phyloP scores from a whole-genome alignment of 2,113 vertebrate genomes.

The Cisticola juncidis region DNA sequence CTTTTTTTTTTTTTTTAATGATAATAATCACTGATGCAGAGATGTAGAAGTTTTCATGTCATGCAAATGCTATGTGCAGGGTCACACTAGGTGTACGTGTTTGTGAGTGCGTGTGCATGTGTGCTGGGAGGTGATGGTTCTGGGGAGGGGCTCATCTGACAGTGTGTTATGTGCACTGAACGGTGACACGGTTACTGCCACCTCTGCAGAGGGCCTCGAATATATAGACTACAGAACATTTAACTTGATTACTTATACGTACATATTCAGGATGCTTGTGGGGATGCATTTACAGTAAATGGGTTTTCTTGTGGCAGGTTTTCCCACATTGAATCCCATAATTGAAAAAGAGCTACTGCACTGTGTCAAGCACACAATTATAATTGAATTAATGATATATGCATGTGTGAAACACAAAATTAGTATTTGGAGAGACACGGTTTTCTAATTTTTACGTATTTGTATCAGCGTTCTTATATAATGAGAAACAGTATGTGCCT shows the following conservation, averaged over 20 bases:
- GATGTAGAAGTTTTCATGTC: constrained; percentile 81
- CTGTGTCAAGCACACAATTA: constrained; percentile 85
- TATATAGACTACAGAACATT: constrained; percentile 82
- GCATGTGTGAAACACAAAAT: constrained; percentile 74
- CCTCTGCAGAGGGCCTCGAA: constrained; percentile 80
- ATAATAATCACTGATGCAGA: constrained; percentile 83
- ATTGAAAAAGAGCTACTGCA: constrained; percentile 81
- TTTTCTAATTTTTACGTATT: constrained; percentile 80
- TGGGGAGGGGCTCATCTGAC: constrained; percentile 74
- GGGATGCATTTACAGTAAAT: constrained; percentile 72
- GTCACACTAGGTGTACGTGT: constrained; percentile 59
- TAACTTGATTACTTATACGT: constrained; percentile 77
- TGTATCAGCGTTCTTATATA: constrained; percentile 68
- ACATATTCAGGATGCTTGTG: constrained; percentile 62
- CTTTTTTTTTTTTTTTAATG: constrained; percentile 68
- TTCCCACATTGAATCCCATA: constrained; percentile 73
- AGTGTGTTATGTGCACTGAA: constrained; percentile 86
- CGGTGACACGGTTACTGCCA: constrained; percentile 83
- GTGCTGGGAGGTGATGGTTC: constrained; percentile 65
- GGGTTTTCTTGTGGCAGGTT: constrained; percentile 70
- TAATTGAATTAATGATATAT: constrained; percentile 92
- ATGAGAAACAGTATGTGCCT: constrained; percentile 68
- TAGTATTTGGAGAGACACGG: constrained; percentile 79
- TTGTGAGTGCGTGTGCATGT: neutral
- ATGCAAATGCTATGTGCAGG: constrained; percentile 77